Conservation (phyloP, 2,113 vertebrate species). For the Nibea albiflora region DNA sequence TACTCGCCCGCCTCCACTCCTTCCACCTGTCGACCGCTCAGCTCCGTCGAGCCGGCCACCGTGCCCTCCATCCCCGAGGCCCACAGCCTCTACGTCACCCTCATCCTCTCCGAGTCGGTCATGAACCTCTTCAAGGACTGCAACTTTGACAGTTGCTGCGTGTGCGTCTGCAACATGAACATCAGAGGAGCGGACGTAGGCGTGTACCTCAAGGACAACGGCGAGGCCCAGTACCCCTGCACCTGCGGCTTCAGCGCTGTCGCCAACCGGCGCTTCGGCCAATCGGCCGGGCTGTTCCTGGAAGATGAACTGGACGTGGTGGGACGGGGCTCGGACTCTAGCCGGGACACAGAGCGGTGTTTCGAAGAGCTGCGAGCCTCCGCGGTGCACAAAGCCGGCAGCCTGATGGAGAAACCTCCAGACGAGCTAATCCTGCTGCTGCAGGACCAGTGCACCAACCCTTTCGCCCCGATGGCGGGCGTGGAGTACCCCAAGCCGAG, state of each 20-base stretch:
- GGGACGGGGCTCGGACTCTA: constrained; percentile 92
- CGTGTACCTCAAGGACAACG: constrained; percentile 96
- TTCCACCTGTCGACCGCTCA: constrained; percentile 95
- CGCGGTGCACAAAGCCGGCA: constrained; percentile 85
- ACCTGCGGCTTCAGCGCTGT: constrained; percentile 98
- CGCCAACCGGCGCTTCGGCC: constrained; percentile 95
- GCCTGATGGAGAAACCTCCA: constrained; percentile 89
- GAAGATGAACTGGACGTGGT: constrained; percentile 98
- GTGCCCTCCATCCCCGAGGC: constrained; percentile 97
- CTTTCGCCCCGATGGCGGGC: constrained; percentile 92
- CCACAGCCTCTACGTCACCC: constrained; percentile 98
- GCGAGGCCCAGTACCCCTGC: constrained; percentile 95
- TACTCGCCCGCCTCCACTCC: constrained; percentile 98
- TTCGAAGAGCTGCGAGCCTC: constrained; percentile 91
- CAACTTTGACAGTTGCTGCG: constrained; percentile 98
- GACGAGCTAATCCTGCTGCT: constrained; percentile 95
- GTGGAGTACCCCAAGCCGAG: constrained; percentile 85
- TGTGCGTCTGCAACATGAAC: constrained; percentile 99
- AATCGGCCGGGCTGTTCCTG: constrained; percentile 94
- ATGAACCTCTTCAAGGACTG: constrained; percentile 99
- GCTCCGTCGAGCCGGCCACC: constrained; percentile 96
- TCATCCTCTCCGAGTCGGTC: constrained; percentile 97
- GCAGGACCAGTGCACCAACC: constrained; percentile 98
- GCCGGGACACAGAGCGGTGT: constrained; percentile 94
- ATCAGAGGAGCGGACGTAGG: constrained; percentile 98